Evolutionary conservation across 2,888 invertebrate genomes (phyloP).

Genomic region (Lasioglossum oenotherae): DNA sequence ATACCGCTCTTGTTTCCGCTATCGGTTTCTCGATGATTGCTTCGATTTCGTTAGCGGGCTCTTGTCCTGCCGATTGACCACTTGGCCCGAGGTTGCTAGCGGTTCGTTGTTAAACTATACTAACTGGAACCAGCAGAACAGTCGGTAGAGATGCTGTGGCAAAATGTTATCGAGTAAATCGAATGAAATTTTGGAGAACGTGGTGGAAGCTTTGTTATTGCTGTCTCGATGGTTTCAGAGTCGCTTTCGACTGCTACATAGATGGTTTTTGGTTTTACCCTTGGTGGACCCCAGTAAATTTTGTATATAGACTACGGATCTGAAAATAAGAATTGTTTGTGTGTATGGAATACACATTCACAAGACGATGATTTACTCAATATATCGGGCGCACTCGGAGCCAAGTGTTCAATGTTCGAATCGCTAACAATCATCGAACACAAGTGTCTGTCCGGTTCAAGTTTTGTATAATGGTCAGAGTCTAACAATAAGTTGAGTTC

Average conservation of each 20-base stretch:
- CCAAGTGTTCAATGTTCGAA: constrained; percentile 5
- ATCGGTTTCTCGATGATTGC: not conserved
- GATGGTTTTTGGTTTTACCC: too few relatives aligned
- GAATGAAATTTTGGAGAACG: not conserved
- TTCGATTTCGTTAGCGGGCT: not conserved
- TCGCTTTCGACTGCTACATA: too few relatives aligned
- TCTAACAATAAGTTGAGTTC: not conserved
- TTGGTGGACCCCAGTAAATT: too few relatives aligned
- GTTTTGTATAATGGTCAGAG: not conserved
- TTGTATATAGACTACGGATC: too few relatives aligned
- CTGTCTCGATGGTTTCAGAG: too few relatives aligned
- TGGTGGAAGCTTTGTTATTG: too few relatives aligned
- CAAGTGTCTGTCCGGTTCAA: not conserved
- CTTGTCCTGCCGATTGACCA: not conserved
- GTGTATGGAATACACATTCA: too few relatives aligned
- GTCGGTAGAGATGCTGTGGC: not conserved
- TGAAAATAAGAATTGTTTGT: too few relatives aligned
- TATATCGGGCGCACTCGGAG: not conserved
- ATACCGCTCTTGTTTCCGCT: not conserved
- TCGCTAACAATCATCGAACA: not conserved
- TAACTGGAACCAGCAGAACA: not conserved
- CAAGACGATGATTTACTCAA: not conserved
- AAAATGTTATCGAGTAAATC: not conserved
- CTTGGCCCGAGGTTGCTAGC: not conserved
- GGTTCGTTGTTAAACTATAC: not conserved